Evolutionary conservation across 1,140 invertebrate genomes (phyloP), one percentile per base, ranked within the genome.

Genomic region (Drosophila sp.): DNA sequence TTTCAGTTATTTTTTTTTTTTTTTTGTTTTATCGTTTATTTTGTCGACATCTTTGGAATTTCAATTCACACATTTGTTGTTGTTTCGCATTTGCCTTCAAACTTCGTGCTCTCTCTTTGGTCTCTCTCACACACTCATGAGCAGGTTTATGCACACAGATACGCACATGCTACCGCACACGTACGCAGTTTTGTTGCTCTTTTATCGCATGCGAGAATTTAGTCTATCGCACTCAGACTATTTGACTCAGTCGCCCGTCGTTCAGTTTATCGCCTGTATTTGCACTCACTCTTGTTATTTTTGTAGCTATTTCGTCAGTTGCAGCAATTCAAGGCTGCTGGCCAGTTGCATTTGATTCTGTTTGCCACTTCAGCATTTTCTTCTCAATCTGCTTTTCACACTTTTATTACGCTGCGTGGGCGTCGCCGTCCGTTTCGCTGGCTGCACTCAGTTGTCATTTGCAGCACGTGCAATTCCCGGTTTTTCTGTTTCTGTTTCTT

Each of bases 11-110:
- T 32, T 62, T 36, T 54, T 58, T 53, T 69, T 82, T 79, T 76
- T 67, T 58, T 76, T 75, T 69, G 76, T n/a, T n/a, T n/a, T n/a
- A n/a, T n/a, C 84, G 72, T 81, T 89, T 86, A 74, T 75, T 90
- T 90, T 90, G 82, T 82, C 78, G 81, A 90, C 86, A 81, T 82
- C 81, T 86, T 83, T 90, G 87, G 87, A 90, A 90, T 90, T 90
- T 87, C 87, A 90, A 90, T 90, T 90, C 86, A 90, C 87, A 90
- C 87, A 78, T 84, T 90, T 87, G 82, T 87, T 87, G 81, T 86
- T 80, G 81, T 78, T 78, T 61, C 51, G 48, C 54, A 43, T 72
- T 63, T 36, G 51, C 69, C 72, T 66, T 78, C 71, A 62, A 63
- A 69, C 53, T 64, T 21, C 56, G 36, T 58, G 29, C 46, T 58